phyloP scores from a whole-genome alignment of 2,888 invertebrate species.

The Epirrita christyi region DNA sequence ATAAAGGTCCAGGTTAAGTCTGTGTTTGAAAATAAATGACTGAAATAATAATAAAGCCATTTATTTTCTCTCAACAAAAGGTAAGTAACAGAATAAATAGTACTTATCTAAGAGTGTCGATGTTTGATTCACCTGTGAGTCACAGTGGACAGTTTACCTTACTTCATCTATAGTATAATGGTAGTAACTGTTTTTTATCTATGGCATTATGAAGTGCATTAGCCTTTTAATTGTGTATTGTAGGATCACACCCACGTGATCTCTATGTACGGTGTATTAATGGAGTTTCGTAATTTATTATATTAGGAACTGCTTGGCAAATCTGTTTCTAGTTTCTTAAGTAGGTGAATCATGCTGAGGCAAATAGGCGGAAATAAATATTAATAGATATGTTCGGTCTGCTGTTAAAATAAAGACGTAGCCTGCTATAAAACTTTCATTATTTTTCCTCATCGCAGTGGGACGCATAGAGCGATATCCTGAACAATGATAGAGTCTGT shows the following conservation, averaged over 20 bases:
- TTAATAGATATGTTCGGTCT: neutral
- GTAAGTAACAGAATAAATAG: no score
- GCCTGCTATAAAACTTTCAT: no score
- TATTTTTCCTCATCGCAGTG: no score
- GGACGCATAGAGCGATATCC: no score
- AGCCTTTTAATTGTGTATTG: slow-evolving; percentile 71
- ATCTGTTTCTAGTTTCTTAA: slow-evolving; percentile 32
- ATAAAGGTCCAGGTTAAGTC: no score
- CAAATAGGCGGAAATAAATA: slow-evolving; percentile 15
- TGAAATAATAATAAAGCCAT: no score
- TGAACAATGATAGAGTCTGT: no score
- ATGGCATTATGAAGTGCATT: slow-evolving; percentile 60
- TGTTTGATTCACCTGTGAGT: no score
- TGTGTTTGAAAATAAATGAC: no score
- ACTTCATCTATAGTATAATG: slow-evolving; percentile 44
- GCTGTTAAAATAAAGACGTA: neutral
- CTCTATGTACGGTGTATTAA: slow-evolving; percentile 40
- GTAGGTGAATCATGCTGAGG: slow-evolving; percentile 22
- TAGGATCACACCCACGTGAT: slow-evolving; percentile 57
- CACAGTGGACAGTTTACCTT: slow-evolving; percentile 5
- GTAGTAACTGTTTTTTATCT: slow-evolving; percentile 24
- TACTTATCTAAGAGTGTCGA: no score
- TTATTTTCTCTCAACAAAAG: no score
- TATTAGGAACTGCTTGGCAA: slow-evolving; percentile 29
- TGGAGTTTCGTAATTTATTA: slow-evolving; percentile 43